A percentile compares a stretch with the other conserved stretches of the same genome.
Conservation (phyloP, 2,888 invertebrate species). For the Cataglyphis albicans region DNA sequence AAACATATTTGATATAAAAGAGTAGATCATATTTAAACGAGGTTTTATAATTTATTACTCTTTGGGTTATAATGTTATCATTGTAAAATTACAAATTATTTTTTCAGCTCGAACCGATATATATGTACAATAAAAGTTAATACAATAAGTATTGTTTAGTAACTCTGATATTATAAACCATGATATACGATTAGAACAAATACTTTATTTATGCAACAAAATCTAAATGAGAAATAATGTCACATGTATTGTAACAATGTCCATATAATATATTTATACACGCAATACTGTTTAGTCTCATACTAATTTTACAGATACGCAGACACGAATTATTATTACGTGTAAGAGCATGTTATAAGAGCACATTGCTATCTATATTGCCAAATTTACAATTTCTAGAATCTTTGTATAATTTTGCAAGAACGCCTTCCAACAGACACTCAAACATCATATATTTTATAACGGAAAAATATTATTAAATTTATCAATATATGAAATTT, state of each 20-base stretch:
- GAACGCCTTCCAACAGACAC: background rate
- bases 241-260: constrained; percentile 35
- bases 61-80: constrained; percentile 60
- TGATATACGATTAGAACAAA: constrained; percentile 43
- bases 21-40: constrained; percentile 7
- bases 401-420: background rate
- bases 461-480: background rate
- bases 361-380: constrained; percentile 9
- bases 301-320: constrained; percentile 32
- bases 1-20: background rate
- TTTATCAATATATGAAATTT: constrained; percentile 21
- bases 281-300: constrained; percentile 5
- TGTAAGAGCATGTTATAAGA: constrained; percentile 8
- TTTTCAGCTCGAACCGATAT: constrained; percentile 20
- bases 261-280: constrained; percentile 35
- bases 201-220: constrained; percentile 48
- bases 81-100: constrained; percentile 57
- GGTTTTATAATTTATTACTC: constrained; percentile 62
- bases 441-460: background rate
- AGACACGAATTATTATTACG: constrained; percentile 28
- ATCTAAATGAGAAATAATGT: constrained; percentile 40
- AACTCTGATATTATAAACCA: constrained; percentile 35
- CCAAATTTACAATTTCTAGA: constrained; percentile 5
- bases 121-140: constrained; percentile 27
- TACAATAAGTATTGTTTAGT: constrained; percentile 40